Conservation (phyloP, 2,888 invertebrate species). For the Brenthis ino region DNA sequence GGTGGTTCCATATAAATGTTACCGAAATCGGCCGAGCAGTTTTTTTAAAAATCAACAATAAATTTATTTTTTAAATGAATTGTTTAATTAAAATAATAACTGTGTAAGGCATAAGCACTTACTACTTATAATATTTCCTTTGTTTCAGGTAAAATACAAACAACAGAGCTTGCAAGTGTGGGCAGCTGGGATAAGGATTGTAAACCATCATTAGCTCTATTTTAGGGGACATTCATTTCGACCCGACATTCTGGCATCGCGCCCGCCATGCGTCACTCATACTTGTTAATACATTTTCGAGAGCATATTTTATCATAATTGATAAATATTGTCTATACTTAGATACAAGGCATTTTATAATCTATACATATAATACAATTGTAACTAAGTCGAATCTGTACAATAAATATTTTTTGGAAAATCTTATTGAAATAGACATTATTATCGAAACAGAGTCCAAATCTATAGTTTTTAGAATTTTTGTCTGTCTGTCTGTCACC, state of each 20-base stretch:
- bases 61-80: too few species aligned
- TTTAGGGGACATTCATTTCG: constrained; percentile 54
- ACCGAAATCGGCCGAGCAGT: too few species aligned
- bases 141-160: constrained; percentile 56
- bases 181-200: constrained; percentile 27
- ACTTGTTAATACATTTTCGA: constrained; percentile 17
- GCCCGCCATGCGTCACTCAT: constrained; percentile 50
- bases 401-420: too few species aligned
- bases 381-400: too few species aligned
- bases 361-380: too few species aligned
- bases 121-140: constrained; percentile 32
- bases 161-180: constrained; percentile 6
- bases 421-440: too few species aligned
- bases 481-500: too few species aligned
- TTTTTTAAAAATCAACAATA: too few species aligned
- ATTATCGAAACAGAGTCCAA: too few species aligned
- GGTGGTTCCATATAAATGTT: too few species aligned
- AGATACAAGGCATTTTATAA: not conserved
- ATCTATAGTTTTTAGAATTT: too few species aligned
- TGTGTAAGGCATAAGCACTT: not conserved
- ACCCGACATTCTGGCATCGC: constrained; percentile 54
- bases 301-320: constrained; percentile 16
- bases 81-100: too few species aligned
- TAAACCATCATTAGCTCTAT: constrained; percentile 53
- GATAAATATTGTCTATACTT: constrained; percentile 7